phyloP scores from a whole-genome alignment of 2,113 vertebrate species.

The Tenrec ecaudatus region DNA sequence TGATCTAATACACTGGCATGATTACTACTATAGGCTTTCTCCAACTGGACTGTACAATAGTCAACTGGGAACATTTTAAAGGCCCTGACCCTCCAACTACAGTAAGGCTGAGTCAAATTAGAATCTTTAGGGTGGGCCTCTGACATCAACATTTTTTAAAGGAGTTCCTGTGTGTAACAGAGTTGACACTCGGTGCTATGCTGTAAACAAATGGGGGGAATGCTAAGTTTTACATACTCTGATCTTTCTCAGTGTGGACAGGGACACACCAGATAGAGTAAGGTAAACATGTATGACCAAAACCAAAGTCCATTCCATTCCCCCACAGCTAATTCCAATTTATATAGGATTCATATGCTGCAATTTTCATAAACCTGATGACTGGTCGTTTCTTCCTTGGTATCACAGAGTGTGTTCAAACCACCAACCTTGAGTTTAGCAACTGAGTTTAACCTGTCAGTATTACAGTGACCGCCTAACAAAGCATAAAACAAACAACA shows the following conservation, averaged over 20 bases:
- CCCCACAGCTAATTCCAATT: background rate
- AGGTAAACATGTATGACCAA: background rate
- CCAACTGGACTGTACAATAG: background rate
- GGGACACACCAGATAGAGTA: fast-evolving
- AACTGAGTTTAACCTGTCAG: background rate
- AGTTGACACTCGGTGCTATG: background rate
- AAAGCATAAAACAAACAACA: too few species aligned
- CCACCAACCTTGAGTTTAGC: background rate
- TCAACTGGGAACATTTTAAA: background rate
- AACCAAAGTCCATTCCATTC: background rate
- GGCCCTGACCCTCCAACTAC: background rate
- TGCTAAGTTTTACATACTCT: too few species aligned
- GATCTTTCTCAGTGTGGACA: too few species aligned
- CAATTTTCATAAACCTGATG: background rate
- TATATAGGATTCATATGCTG: background rate
- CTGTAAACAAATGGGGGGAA: background rate
- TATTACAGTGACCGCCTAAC: background rate
- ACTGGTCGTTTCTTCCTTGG: background rate
- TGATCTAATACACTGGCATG: too few species aligned
- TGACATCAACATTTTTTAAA: background rate
- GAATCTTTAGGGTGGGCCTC: background rate
- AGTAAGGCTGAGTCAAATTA: background rate
- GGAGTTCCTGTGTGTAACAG: background rate
- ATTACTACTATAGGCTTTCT: background rate
- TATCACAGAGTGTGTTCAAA: background rate